phyloP scores from a whole-genome alignment of 2,888 invertebrate genomes.

The Vanessa cardui region DNA sequence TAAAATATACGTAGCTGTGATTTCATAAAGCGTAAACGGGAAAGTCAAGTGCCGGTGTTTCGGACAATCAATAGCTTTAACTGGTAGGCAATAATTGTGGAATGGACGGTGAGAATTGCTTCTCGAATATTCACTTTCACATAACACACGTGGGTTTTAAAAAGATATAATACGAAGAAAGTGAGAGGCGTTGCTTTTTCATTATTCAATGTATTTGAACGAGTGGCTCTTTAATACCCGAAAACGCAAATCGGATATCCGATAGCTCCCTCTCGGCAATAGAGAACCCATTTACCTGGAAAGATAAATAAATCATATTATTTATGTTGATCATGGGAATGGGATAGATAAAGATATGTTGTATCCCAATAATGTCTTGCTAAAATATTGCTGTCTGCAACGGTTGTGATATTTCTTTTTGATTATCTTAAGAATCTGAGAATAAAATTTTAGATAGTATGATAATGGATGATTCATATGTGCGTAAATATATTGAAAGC shows the following conservation, averaged over 20 bases:
- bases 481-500: no score
- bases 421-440: no score
- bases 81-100: conserved; percentile 51
- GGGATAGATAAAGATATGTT: not conserved
- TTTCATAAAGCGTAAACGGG: conserved; percentile 49
- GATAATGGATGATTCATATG: no score
- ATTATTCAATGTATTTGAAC: conserved; percentile 63
- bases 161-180: conserved; percentile 68
- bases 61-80: conserved; percentile 54
- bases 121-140: conserved; percentile 73
- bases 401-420: no score
- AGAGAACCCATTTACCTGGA: conserved; percentile 53
- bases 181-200: conserved; percentile 75
- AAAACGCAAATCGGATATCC: conserved; percentile 29
- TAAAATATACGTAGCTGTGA: conserved; percentile 13
- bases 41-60: conserved; percentile 50
- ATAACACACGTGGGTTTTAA: conserved; percentile 55
- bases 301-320: conserved; percentile 39
- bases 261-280: conserved; percentile 30
- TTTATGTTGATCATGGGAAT: conserved; percentile 12
- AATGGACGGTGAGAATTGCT: conserved; percentile 55
- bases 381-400: no score
- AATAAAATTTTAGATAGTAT: no score
- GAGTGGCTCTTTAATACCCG: conserved; percentile 23
- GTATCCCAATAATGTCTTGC: no score